Evolutionary conservation across 2,113 vertebrate genomes (phyloP).

Genomic region (Fulmarus glacialis): DNA sequence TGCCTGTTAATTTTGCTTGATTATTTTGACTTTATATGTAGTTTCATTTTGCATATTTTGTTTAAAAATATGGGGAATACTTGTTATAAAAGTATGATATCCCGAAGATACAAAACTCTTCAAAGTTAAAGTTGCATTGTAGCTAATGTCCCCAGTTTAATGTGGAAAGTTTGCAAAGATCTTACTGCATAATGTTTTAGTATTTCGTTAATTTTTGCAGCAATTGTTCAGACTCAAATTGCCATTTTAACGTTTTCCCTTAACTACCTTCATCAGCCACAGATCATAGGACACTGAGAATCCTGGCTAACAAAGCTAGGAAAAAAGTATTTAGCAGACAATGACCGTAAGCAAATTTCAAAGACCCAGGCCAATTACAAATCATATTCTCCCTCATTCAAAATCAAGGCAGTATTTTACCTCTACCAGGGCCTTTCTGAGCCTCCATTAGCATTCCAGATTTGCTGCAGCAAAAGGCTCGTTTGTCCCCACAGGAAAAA

Average conservation of each 20-base stretch:
- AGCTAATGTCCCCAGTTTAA: not conserved
- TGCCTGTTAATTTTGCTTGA: not conserved
- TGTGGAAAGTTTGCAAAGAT: not conserved
- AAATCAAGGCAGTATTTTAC: slow-evolving; percentile 11
- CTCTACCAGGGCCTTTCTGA: not conserved
- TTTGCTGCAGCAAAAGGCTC: not conserved
- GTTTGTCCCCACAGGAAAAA: not conserved
- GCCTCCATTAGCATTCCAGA: not conserved
- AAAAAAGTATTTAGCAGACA: slow-evolving; percentile 7
- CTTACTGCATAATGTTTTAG: not conserved
- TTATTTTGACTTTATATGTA: not conserved
- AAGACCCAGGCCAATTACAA: not conserved
- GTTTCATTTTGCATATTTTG: not conserved
- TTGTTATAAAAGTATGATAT: not conserved
- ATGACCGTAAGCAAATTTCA: not conserved
- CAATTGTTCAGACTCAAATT: not conserved
- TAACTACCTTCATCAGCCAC: slow-evolving; percentile 36
- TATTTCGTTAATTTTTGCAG: slow-evolving; percentile 1
- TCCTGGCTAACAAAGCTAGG: slow-evolving; percentile 23
- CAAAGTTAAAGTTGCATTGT: not conserved
- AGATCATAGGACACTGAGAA: slow-evolving; percentile 23
- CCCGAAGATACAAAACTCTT: not conserved
- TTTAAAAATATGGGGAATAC: not conserved
- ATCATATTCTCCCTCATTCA: not conserved
- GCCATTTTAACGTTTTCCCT: not conserved